Evolutionary conservation across 2,888 invertebrate species (phyloP).

Genomic region (Ceratothoa steindachneri): DNA sequence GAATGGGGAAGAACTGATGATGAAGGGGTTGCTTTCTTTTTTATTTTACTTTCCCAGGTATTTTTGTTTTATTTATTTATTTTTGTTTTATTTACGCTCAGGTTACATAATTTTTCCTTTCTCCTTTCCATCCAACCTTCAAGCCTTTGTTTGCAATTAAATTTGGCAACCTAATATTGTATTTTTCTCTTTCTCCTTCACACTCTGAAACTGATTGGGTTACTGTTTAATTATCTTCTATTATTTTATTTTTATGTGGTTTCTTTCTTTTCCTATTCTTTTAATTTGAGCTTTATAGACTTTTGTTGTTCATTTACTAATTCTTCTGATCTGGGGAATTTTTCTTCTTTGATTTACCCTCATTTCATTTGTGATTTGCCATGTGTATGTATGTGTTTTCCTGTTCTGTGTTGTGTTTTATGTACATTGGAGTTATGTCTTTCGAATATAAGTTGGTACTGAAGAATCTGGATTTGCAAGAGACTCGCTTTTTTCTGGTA

Average conservation of each 20-base stretch:
- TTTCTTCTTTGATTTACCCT: background rate
- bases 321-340: background rate
- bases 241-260: background rate
- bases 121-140: too few relatives aligned
- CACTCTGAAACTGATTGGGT: too few relatives aligned
- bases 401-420: too few relatives aligned
- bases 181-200: too few relatives aligned
- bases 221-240: background rate
- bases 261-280: background rate
- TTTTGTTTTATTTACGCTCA: background rate
- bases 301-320: background rate
- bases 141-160: too few relatives aligned
- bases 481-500: too few relatives aligned
- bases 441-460: too few relatives aligned
- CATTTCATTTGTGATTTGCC: background rate
- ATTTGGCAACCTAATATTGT: too few relatives aligned
- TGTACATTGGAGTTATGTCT: too few relatives aligned
- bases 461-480: too few relatives aligned
- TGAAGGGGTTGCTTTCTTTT: background rate
- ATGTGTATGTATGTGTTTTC: too few relatives aligned
- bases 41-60: background rate
- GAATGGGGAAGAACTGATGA: too few relatives aligned
- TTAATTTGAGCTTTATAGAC: background rate
- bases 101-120: background rate
- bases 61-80: background rate